These are phyloP conservation scores for Papilio xuthus DNA, from an alignment of 1,140 invertebrate genomes.

Conservation along the genomic window DNA sequence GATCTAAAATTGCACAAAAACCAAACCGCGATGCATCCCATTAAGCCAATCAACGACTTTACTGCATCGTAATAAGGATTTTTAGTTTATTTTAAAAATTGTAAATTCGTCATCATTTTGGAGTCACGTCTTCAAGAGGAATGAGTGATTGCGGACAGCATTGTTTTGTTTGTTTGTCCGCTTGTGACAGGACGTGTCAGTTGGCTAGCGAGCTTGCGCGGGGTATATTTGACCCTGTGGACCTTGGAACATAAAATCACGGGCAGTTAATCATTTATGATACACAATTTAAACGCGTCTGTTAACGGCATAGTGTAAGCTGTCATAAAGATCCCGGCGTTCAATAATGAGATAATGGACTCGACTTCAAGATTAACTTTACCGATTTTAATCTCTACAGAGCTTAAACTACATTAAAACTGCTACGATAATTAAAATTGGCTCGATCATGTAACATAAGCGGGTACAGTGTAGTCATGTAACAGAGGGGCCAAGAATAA, in stretches of 20 bases:
- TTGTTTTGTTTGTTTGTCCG: constrained; percentile 28
- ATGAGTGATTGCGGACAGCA: constrained; percentile 23
- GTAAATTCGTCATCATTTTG: constrained; percentile 14
- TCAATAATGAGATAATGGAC: neutral
- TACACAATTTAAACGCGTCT: neutral
- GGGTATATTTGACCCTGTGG: neutral
- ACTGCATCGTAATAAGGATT: constrained; percentile 12
- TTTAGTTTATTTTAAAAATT: neutral
- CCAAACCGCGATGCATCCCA: neutral
- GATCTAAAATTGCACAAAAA: constrained; percentile 42
- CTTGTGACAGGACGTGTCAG: constrained; percentile 19
- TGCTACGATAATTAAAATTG: neutral
- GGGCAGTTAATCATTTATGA: neutral
- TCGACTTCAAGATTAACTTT: neutral
- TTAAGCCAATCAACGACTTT: constrained; percentile 15
- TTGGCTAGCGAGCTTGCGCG: neutral
- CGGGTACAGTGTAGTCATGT: neutral
- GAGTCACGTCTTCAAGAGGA: constrained; percentile 25
- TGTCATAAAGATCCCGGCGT: neutral
- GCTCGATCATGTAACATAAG: neutral
- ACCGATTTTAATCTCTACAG: neutral
- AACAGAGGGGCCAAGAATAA: constrained; percentile 12
- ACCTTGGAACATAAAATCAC: constrained; percentile 3
- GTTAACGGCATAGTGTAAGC: neutral
- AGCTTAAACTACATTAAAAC: neutral